These are phyloP conservation scores for Poeciliopsis presidionis DNA, from an alignment of 2,797 vertebrate species.

Conservation along the genomic window DNA sequence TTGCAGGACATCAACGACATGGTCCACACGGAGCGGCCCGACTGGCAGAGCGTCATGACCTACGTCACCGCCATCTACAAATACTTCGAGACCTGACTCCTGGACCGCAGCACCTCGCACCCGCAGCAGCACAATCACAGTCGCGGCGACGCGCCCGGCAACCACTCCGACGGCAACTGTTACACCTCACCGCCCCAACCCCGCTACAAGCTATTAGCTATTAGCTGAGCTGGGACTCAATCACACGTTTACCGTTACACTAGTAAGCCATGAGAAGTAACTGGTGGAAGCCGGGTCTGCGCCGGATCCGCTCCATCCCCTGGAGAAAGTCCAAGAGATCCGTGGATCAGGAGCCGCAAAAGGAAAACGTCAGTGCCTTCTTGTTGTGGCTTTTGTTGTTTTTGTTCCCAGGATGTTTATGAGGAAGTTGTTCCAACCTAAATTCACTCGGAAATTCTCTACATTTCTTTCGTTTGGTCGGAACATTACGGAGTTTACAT, in stretches of 20 bases:
- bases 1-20: conserved; percentile 96
- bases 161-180: conserved; percentile 33
- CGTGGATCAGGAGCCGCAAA: conserved; percentile 12
- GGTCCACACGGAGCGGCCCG: conserved; percentile 93
- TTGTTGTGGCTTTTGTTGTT: conserved; percentile 22
- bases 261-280: conserved; percentile 27
- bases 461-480: neutral
- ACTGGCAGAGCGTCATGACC: conserved; percentile 98
- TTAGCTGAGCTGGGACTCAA: conserved; percentile 26
- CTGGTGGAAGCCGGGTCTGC: conserved; percentile 2
- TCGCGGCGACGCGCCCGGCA: conserved; percentile 32
- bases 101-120: conserved; percentile 74
- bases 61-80: conserved; percentile 98
- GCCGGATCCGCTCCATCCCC: conserved; percentile 24
- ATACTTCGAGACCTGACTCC: conserved; percentile 96
- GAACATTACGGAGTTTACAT: conserved; percentile 12
- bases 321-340: neutral
- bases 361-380: conserved; percentile 67
- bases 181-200: conserved; percentile 51
- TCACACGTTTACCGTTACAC: conserved; percentile 31
- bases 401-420: conserved; percentile 7
- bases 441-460: conserved; percentile 8
- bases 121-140: conserved; percentile 50
- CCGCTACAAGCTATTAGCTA: neutral
- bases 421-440: conserved; percentile 11